phyloP scores from a whole-genome alignment of 35 echinoderm and acorn worm species.

The Anneissia japonica region DNA sequence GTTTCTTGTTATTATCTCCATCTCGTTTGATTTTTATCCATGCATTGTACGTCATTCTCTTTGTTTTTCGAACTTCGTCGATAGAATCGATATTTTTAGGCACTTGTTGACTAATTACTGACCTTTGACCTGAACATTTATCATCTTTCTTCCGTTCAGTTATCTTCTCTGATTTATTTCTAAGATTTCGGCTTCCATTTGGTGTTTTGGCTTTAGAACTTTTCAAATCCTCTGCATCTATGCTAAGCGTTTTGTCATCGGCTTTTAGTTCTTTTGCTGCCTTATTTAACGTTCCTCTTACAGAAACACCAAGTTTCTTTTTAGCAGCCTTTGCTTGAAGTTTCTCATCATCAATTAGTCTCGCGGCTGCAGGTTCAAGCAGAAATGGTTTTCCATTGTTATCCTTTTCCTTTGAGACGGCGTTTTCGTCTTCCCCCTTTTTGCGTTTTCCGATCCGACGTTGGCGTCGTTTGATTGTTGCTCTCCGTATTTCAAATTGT shows the following conservation, averaged over 20 bases:
- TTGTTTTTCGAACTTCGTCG: background rate
- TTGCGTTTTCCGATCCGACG: background rate
- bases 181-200: background rate
- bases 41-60: background rate
- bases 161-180: background rate
- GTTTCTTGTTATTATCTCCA: background rate
- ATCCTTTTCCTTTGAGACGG: background rate
- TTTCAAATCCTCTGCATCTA: background rate
- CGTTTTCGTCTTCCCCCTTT: background rate
- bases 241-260: background rate
- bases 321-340: background rate
- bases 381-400: background rate
- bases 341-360: background rate
- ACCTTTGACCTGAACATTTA: background rate
- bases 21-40: background rate
- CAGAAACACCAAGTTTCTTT: background rate
- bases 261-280: background rate
- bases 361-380: background rate
- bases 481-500: background rate
- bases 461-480: background rate
- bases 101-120: background rate
- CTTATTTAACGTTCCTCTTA: background rate
- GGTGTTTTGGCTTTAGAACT: background rate
- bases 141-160: background rate
- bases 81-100: background rate